Conservation (phyloP, 1,140 invertebrate genomes). For the Spodoptera frugiperda region DNA sequence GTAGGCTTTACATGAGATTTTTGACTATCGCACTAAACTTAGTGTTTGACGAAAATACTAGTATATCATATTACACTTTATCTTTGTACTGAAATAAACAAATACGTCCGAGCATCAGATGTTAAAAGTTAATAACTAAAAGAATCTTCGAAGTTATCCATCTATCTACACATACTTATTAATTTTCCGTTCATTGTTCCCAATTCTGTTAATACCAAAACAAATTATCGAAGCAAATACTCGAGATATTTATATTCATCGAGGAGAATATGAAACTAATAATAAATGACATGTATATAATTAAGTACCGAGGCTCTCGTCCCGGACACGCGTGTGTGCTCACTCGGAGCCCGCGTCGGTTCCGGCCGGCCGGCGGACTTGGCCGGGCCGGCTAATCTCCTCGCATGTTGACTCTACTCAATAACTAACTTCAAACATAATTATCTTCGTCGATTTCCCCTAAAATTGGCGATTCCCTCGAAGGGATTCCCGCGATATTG, state of each 20-base stretch:
- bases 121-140: no score
- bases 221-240: no score
- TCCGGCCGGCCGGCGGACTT: not conserved
- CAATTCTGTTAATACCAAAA: no score
- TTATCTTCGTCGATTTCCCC: conserved; percentile 83
- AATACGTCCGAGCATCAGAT: no score
- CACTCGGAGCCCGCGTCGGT: not conserved
- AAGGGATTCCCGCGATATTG: conserved; percentile 78
- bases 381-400: conserved; percentile 53
- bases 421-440: conserved; percentile 86
- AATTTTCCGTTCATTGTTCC: no score
- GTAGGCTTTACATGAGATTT: no score
- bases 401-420: conserved; percentile 78
- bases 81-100: no score
- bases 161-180: no score
- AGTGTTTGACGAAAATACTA: no score
- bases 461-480: conserved; percentile 77
- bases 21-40: no score
- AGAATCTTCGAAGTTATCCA: no score
- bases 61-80: no score
- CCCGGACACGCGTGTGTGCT: conserved; percentile 17
- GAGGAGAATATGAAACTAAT: conserved; percentile 14
- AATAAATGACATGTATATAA: conserved; percentile 34
- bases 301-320: conserved; percentile 25
- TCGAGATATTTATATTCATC: not conserved